phyloP scores from a whole-genome alignment of 2,888 invertebrate species.

The Hyalella azteca region DNA sequence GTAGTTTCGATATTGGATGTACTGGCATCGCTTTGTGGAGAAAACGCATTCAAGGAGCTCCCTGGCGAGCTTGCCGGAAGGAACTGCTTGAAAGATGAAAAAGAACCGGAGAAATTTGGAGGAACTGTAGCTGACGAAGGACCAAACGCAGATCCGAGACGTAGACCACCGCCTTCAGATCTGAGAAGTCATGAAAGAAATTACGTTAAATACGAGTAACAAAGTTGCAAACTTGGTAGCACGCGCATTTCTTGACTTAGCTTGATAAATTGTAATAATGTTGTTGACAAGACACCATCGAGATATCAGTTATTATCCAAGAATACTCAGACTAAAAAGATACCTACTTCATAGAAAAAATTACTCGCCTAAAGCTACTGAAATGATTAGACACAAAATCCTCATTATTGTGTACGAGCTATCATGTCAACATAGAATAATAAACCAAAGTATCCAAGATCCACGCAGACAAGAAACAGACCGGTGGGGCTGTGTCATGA shows the following conservation, averaged over 20 bases:
- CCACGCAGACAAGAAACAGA: constrained; percentile 31
- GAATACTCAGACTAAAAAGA: no score
- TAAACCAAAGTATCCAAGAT: no score
- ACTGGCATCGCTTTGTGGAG: not conserved
- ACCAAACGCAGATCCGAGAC: constrained; percentile 1
- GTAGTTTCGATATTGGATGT: not conserved
- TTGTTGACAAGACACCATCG: no score
- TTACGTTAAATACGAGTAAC: not conserved
- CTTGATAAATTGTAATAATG: no score
- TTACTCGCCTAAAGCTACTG: no score
- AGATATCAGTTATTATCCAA: no score
- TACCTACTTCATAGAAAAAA: no score
- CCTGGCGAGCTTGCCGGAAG: not conserved
- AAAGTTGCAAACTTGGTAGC: no score
- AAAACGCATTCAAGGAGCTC: not conserved
- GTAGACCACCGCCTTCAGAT: constrained; percentile 5
- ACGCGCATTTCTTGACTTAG: no score
- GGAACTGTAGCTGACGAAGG: not conserved
- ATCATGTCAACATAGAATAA: no score
- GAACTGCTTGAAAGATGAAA: constrained; percentile 28
- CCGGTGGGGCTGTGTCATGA: constrained; percentile 56
- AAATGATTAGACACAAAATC: no score
- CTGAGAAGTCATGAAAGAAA: not conserved
- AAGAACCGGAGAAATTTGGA: not conserved
- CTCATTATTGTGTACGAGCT: no score